Evolutionary conservation across 2,888 invertebrate genomes (phyloP).

Genomic region (Pimpla rufipes): DNA sequence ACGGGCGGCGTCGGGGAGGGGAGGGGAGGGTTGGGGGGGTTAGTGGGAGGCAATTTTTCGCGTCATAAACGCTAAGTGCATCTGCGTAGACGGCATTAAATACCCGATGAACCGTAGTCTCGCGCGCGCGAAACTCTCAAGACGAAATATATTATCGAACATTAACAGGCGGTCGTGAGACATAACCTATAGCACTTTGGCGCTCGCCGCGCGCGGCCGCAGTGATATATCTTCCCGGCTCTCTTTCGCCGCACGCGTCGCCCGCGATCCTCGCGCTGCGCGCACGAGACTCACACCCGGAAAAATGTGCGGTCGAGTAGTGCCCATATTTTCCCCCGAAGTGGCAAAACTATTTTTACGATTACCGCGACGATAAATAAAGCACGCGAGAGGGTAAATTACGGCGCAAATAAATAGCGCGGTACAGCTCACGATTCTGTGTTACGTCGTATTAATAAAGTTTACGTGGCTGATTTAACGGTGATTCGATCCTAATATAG

Average conservation of each 20-base stretch:
- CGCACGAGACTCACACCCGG: no score
- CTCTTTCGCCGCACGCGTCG: no score
- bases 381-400: no score
- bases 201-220: background rate
- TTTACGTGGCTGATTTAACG: no score
- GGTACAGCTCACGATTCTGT: no score
- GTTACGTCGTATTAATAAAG: no score
- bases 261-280: background rate
- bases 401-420: no score
- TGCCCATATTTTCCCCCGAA: no score
- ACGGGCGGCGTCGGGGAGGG: background rate
- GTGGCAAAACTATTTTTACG: no score
- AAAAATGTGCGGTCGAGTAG: no score
- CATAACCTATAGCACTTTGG: background rate
- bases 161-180: background rate
- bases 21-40: constrained; percentile 1
- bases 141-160: background rate
- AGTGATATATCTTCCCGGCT: background rate
- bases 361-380: no score
- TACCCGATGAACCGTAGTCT: constrained; percentile 39
- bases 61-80: constrained; percentile 60
- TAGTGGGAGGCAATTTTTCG: constrained; percentile 65
- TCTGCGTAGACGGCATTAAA: constrained; percentile 41
- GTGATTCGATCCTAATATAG: no score
- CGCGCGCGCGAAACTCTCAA: background rate